Evolutionary conservation across 2,797 vertebrate genomes (phyloP).

Genomic region (Spondyliosoma cantharus): DNA sequence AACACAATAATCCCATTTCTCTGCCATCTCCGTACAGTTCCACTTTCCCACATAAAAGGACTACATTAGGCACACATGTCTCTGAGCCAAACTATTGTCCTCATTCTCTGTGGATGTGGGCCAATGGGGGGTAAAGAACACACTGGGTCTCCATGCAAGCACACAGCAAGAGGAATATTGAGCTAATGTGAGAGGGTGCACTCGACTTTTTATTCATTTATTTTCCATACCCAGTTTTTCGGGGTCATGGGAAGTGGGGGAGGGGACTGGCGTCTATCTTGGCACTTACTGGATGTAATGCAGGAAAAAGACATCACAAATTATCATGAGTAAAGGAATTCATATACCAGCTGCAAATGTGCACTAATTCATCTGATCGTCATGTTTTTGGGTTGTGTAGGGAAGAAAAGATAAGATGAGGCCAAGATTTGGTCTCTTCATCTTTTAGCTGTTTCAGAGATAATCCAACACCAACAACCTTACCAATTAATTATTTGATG

Average conservation of each 20-base stretch:
- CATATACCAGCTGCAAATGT: not conserved
- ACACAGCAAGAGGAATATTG: slow-evolving; percentile 66
- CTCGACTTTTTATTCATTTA: slow-evolving; percentile 44
- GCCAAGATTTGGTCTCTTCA: not conserved
- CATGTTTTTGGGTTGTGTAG: not conserved
- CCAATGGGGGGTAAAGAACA: slow-evolving; percentile 70
- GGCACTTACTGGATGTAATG: not conserved
- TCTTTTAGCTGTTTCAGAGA: not conserved
- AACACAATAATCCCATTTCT: slow-evolving; percentile 64
- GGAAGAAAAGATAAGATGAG: not conserved
- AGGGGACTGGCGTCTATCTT: not conserved
- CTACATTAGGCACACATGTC: slow-evolving; percentile 79
- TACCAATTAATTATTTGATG: not conserved
- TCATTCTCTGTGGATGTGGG: slow-evolving; percentile 81
- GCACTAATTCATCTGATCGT: not conserved
- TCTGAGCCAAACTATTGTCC: slow-evolving; percentile 81
- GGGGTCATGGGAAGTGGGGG: slow-evolving; percentile 25
- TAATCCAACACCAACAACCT: not conserved
- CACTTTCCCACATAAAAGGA: slow-evolving; percentile 75
- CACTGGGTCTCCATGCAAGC: slow-evolving; percentile 56
- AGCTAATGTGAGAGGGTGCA: slow-evolving; percentile 47
- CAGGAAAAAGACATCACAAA: not conserved
- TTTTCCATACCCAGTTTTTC: slow-evolving; percentile 31
- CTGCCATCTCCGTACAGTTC: slow-evolving; percentile 61
- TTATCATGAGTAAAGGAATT: not conserved